phyloP scores from a whole-genome alignment of 2,113 vertebrate species.

The Stigmatopora argus region DNA sequence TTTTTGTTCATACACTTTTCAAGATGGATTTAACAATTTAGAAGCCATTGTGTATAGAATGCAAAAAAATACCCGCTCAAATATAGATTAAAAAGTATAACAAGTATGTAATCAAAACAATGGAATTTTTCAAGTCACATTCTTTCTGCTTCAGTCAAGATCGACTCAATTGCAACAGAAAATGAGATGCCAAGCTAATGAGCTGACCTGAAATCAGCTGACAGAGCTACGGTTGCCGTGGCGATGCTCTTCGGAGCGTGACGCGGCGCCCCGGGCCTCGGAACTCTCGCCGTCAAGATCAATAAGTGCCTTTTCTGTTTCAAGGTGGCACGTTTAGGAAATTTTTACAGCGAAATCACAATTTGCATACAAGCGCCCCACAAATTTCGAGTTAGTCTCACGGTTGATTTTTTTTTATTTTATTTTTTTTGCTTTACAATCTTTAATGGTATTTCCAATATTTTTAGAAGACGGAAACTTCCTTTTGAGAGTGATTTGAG shows the following conservation, averaged over 20 bases:
- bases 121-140: background rate
- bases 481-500: too few species aligned
- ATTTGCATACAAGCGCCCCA: background rate
- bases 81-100: background rate
- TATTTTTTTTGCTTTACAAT: too few species aligned
- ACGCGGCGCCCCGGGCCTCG: background rate
- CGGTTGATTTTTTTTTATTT: background rate
- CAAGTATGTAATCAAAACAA: background rate
- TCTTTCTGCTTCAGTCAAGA: background rate
- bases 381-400: background rate
- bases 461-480: too few species aligned
- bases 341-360: background rate
- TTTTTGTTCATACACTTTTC: too few species aligned
- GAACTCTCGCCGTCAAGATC: background rate
- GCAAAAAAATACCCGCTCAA: background rate
- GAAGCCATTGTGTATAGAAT: too few species aligned
- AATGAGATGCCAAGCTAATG: background rate
- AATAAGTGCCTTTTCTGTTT: background rate
- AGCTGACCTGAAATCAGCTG: constrained; percentile 3
- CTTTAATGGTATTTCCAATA: too few species aligned
- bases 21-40: too few species aligned
- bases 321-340: background rate
- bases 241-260: background rate
- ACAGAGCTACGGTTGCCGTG: background rate
- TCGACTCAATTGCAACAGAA: background rate